Conservation (phyloP, 2,797 vertebrate species). For the Pogonophryne albipinna region DNA sequence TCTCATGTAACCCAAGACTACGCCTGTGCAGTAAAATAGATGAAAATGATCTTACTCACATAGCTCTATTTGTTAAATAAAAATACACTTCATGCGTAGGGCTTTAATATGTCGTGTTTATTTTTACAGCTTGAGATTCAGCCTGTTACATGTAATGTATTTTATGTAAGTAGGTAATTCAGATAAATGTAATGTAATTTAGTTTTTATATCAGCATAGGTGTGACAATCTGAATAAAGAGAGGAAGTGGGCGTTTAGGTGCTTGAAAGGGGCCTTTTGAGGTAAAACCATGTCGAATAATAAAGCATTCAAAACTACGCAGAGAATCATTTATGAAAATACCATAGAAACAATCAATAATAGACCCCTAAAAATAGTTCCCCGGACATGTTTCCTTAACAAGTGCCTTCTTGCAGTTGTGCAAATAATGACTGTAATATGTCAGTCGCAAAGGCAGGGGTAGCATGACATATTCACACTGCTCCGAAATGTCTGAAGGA, state of each 20-base stretch:
- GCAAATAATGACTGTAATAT: conserved; percentile 41
- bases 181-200: conserved; percentile 12
- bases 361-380: neutral
- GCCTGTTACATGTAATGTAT: conserved; percentile 21
- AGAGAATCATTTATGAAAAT: neutral
- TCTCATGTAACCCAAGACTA: conserved; percentile 36
- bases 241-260: conserved; percentile 5
- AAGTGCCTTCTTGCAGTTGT: neutral
- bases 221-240: conserved; percentile 9
- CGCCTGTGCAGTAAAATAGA: neutral
- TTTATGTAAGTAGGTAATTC: conserved; percentile 8
- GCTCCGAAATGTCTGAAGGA: neutral
- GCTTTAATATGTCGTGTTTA: conserved; percentile 10
- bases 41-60: neutral
- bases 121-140: conserved; percentile 17
- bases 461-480: neutral
- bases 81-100: neutral
- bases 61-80: neutral
- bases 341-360: conserved; percentile 7
- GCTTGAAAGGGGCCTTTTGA: neutral
- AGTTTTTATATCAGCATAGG: neutral
- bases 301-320: neutral
- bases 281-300: neutral
- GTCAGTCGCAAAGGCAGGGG: conserved; percentile 3
- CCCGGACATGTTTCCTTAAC: conserved; percentile 9